Evolutionary conservation across 2,797 vertebrate species (phyloP), one percentile per base, ranked within the genome.

Genomic region (Tinamus major): DNA sequence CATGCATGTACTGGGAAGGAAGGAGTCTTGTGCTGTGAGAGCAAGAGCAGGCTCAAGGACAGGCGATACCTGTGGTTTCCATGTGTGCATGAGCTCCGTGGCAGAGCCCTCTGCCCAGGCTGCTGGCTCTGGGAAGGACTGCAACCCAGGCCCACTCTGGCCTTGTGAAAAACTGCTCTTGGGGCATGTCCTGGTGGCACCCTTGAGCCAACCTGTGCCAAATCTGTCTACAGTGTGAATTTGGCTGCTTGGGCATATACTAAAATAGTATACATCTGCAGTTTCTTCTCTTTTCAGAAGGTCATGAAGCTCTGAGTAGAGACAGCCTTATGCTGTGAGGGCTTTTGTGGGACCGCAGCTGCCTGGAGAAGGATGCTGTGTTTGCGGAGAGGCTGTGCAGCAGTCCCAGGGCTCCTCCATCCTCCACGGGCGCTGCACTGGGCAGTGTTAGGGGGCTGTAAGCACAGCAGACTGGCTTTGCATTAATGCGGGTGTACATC

Each of bases 291-390:
- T 21, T 76, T 90, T 55, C 65, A 84, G 39, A 20, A 48, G 15
- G 6, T n/a, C 27, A 19, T 0, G 0, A 35, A 55, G 13, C 9
- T 85, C 41, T 23, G n/a, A 19, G 13, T 46, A n/a, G 64, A 41
- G 16, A 26, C 5, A 26, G 5, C 8, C 13, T 68, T 79, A 62
- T 19, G 58, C 37, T 72, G 15, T 41, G 44, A 64, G 20, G 9
- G 5, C 4, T 78, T 14, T 23, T 68, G 29, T 75, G 53, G 41
- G 37, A 29, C 19, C 33, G 2, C 20, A 39, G n/a, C n/a, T 77
- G 35, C 10, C 59, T 46, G 68, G 49, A 79, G 35, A 23, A 55
- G 69, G 24, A 11, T 23, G 8, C 39, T 68, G 20, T 65, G 79
- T 2, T 65, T 41, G 59, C 14, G 46, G 51, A 56, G 26, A 29